Evolutionary conservation across 2,113 vertebrate species (phyloP), one percentile per base, ranked within the genome.

Genomic region (Protobothrops mucrosquamatus): DNA sequence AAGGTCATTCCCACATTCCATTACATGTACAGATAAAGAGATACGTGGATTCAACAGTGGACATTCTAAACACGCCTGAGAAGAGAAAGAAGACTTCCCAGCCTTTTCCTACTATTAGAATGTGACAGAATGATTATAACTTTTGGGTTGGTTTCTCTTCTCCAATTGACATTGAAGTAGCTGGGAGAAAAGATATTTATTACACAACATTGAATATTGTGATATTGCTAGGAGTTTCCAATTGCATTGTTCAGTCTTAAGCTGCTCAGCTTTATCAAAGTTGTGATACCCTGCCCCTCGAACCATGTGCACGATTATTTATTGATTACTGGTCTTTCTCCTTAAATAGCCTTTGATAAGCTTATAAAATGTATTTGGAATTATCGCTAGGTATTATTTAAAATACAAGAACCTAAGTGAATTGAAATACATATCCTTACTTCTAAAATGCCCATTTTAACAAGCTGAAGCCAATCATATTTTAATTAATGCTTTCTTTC

Each of bases 401-500:
- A 94, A 93, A 94, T 59, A 85, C 86, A 94, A 94, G 95, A 95
- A 23, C 18, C 94, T 46, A 46, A 89, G 20, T 89, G 54, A 89
- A 89, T 94, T 93, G 93, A 96, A 94, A 95, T 94, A 87, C 4
- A 22, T 18, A 56, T 22, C 52, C n/a, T 51, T 9, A 4, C 10
- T 90, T 64, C 39, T 69, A 59, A 59, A 85, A 12, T 14, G 6
- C 29, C 81, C 18, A n/a, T 59, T 57, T 22, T 26, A 61, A 24
- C 34, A 56, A 81, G 23, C 4, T 86, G 56, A 85, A 7, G 39
- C 24, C 34, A 23, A 89, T 6, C 24, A 23, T 15, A 69, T 57
- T 89, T 34, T 89, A 56, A 20, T 24, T 48, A 90, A 51, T 39
- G 51, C 51, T 91, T 81, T 12, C 3, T 69, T 69, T 15, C 4